Percentiles rank a stretch among this genome's conserved stretches.
These are phyloP conservation scores for Pteropus alecto DNA, from an alignment of 2,113 vertebrate genomes.

Conservation along the genomic window DNA sequence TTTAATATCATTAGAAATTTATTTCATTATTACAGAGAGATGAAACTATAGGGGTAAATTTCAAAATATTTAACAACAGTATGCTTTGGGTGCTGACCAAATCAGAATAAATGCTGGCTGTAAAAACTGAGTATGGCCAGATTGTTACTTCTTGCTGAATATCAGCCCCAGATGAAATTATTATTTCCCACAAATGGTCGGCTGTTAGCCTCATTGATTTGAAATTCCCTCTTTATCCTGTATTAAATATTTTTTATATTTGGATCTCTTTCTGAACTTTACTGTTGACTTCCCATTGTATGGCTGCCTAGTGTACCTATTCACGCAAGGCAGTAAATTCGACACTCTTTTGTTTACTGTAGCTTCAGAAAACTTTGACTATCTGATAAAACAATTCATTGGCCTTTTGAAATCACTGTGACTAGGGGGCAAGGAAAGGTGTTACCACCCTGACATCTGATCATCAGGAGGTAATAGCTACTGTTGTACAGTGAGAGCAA, in stretches of 20 bases:
- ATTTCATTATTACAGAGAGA: neutral
- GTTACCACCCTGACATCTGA: neutral
- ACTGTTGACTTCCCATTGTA: neutral
- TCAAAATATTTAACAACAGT: neutral
- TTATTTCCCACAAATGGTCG: neutral
- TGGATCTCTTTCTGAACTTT: neutral
- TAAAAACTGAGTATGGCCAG: neutral
- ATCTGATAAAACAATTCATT: neutral
- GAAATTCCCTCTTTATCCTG: neutral
- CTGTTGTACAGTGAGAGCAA: neutral
- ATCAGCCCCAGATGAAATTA: neutral
- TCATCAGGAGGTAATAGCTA: neutral
- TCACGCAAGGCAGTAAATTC: neutral
- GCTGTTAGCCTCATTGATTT: neutral
- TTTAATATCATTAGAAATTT: constrained; percentile 14
- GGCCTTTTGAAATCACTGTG: neutral
- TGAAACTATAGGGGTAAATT: neutral
- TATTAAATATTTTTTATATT: neutral
- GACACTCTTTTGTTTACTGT: neutral
- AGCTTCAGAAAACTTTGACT: neutral
- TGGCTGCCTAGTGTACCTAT: neutral
- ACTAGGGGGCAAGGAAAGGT: neutral
- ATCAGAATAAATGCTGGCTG: neutral
- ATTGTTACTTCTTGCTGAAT: neutral
- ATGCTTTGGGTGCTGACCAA: neutral